Conservation (phyloP, 2,888 invertebrate species). For the Zhengitettix transpicula region DNA sequence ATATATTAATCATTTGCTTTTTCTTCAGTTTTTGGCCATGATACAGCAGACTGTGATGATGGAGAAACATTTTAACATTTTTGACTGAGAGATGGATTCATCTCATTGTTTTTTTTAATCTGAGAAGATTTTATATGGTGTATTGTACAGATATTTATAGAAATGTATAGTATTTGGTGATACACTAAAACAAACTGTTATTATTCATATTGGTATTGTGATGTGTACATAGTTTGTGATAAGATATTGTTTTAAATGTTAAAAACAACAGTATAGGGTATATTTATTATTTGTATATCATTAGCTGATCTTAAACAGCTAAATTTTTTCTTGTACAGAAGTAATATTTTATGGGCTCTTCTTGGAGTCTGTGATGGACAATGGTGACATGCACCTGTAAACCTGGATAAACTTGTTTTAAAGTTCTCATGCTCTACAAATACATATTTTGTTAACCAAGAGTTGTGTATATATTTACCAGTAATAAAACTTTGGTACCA, state of each 20-base stretch:
- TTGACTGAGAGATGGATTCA: not conserved
- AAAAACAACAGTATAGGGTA: not conserved
- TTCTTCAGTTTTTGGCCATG: slow-evolving; percentile 74
- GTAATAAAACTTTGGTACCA: no score
- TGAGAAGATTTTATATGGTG: not conserved
- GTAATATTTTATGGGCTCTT: no score
- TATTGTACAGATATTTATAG: no score
- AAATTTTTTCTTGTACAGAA: no score
- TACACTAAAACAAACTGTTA: not conserved
- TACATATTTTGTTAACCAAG: no score
- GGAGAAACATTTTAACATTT: slow-evolving; percentile 56
- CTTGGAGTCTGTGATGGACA: no score
- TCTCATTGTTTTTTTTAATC: not conserved
- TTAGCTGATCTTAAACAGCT: no score
- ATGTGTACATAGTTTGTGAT: not conserved
- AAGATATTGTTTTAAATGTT: not conserved
- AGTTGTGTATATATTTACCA: no score
- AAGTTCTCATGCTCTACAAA: no score
- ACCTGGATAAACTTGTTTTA: no score
- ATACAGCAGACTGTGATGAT: slow-evolving; percentile 71
- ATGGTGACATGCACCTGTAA: no score
- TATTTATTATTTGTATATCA: no score
- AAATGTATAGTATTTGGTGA: not conserved
- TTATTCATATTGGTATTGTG: not conserved
- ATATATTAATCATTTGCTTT: slow-evolving; percentile 17